Conservation (phyloP, 2,113 vertebrate species). For the Protomyctophum bolini region DNA sequence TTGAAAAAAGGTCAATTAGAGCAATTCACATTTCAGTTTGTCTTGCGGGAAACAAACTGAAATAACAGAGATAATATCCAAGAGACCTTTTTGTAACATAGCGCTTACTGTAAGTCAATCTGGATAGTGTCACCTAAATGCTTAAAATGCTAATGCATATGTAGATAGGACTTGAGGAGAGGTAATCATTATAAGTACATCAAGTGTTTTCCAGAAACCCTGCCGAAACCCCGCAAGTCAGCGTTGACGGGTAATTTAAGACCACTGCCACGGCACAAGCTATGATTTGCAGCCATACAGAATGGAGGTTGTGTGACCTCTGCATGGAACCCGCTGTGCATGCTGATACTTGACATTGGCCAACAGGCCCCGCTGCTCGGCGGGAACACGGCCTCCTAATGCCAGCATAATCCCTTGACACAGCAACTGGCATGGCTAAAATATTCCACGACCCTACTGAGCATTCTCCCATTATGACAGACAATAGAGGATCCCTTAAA, state of each 20-base stretch:
- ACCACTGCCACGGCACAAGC: constrained; percentile 48
- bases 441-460: constrained; percentile 53
- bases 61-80: not conserved
- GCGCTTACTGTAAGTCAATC: too few relatives aligned
- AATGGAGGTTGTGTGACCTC: constrained; percentile 69
- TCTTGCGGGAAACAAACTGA: not conserved
- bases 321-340: constrained; percentile 71
- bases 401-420: constrained; percentile 74
- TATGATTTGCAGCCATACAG: constrained; percentile 66
- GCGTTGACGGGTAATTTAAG: constrained; percentile 58
- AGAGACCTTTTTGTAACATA: too few relatives aligned
- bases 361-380: constrained; percentile 70
- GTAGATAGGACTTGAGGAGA: too few relatives aligned
- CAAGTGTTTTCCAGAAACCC: not conserved
- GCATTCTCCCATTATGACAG: constrained; percentile 41
- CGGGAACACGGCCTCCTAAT: constrained; percentile 70
- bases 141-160: too few relatives aligned
- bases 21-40: not conserved
- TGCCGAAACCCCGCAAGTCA: constrained; percentile 21
- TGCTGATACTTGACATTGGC: constrained; percentile 76
- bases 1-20: not conserved
- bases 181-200: too few relatives aligned
- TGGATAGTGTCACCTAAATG: too few relatives aligned
- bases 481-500: constrained; percentile 38
- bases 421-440: constrained; percentile 72